Evolutionary conservation across 2,113 vertebrate species (phyloP).

Genomic region (Coturnix japonica): DNA sequence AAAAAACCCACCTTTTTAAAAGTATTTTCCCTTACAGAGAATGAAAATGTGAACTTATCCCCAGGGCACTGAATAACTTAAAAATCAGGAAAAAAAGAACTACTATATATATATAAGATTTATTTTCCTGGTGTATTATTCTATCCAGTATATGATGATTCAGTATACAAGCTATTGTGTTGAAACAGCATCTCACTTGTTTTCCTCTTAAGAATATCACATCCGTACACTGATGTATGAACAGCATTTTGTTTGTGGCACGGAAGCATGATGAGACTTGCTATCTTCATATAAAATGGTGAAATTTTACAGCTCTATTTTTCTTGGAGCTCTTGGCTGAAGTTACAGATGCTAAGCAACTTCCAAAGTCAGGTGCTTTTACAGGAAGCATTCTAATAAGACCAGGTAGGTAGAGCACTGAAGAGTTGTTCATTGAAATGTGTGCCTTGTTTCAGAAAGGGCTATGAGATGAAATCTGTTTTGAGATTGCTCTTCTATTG

Average conservation of each 20-base stretch:
- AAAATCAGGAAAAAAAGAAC: background rate
- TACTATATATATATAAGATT: background rate
- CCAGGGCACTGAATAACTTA: background rate
- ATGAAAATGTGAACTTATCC: background rate
- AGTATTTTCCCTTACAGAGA: background rate
- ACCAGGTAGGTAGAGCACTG: constrained; percentile 20
- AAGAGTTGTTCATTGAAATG: constrained; percentile 45
- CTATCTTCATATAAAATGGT: background rate
- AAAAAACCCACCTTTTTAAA: background rate
- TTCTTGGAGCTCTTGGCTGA: background rate
- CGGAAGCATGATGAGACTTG: background rate
- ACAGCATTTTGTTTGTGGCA: background rate
- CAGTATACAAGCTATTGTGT: background rate
- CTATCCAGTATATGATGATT: background rate
- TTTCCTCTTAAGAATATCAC: background rate
- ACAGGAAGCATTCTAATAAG: constrained; percentile 39
- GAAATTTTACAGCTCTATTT: background rate
- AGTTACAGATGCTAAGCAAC: background rate
- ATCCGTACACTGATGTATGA: background rate
- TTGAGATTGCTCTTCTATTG: constrained; percentile 60
- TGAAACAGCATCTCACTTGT: background rate
- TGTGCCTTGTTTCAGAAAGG: constrained; percentile 53
- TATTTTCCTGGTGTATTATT: background rate
- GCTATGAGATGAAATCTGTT: constrained; percentile 45
- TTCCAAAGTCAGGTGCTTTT: background rate